A percentile compares a stretch with the other conserved stretches of the same genome.
Conservation (phyloP, 2,113 vertebrate genomes). For the Aldabrachelys gigantea region DNA sequence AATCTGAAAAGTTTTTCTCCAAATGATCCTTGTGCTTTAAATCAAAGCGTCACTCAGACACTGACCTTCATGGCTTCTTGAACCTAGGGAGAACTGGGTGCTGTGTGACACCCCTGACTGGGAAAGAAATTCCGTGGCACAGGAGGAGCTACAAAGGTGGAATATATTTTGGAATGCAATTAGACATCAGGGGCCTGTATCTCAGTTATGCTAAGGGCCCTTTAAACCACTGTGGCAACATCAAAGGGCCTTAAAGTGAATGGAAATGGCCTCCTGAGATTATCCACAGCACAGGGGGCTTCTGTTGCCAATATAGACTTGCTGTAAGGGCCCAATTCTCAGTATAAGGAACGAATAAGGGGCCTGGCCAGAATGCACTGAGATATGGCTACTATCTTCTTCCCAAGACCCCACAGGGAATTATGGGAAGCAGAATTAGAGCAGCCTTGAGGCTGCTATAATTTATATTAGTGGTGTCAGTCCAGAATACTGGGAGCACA, state of each 20-base stretch:
- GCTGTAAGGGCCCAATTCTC: no score
- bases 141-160: background rate
- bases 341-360: no score
- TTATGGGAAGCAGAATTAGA: background rate
- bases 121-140: background rate
- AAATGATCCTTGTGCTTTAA: no score
- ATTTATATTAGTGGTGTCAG: background rate
- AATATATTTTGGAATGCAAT: background rate
- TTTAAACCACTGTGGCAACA: background rate
- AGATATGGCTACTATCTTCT: no score
- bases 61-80: background rate
- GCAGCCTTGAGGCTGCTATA: background rate
- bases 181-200: background rate
- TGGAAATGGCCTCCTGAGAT: background rate
- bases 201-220: background rate
- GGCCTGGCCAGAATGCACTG: no score
- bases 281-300: no score
- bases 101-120: fast-evolving
- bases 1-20: no score
- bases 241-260: background rate
- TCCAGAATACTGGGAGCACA: background rate
- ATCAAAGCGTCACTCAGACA: background rate
- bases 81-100: background rate
- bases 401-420: background rate
- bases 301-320: no score